Conservation (phyloP, 1,140 invertebrate species). For the Bombus haemorrhoidalis region DNA sequence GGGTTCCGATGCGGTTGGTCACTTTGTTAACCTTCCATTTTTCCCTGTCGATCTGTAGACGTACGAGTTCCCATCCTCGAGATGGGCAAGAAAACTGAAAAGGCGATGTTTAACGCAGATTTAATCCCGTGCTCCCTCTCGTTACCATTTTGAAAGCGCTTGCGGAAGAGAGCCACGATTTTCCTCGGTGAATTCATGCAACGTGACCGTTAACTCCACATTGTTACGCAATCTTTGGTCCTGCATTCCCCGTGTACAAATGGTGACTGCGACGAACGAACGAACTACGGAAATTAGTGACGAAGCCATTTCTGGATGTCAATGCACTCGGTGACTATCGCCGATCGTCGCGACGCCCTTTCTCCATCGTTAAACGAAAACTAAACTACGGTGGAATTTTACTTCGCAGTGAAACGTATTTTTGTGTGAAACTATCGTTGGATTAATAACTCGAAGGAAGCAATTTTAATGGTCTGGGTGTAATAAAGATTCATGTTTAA, state of each 20-base stretch:
- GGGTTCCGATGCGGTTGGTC: not conserved
- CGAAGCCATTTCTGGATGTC: slow-evolving; percentile 32
- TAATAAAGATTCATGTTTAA: not conserved
- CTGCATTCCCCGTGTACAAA: not conserved
- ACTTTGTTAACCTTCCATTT: not conserved
- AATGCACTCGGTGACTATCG: not conserved
- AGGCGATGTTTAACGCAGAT: not conserved
- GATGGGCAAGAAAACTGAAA: not conserved
- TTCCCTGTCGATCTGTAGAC: not conserved
- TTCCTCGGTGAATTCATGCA: not conserved
- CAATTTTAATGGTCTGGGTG: not conserved
- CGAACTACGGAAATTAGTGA: slow-evolving; percentile 35
- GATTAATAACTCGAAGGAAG: not conserved
- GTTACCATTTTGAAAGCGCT: not conserved
- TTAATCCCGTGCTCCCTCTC: not conserved
- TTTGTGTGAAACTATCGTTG: not conserved
- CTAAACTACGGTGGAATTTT: not conserved
- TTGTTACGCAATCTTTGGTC: slow-evolving; percentile 6
- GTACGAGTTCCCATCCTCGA: not conserved
- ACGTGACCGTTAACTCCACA: slow-evolving; percentile 12
- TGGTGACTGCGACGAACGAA: not conserved
- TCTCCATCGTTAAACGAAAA: slow-evolving; percentile 5
- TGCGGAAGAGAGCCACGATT: not conserved
- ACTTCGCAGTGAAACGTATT: not conserved
- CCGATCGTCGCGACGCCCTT: not conserved